Evolutionary conservation across 2,888 invertebrate species (phyloP).

Genomic region (Epinotia nisella): DNA sequence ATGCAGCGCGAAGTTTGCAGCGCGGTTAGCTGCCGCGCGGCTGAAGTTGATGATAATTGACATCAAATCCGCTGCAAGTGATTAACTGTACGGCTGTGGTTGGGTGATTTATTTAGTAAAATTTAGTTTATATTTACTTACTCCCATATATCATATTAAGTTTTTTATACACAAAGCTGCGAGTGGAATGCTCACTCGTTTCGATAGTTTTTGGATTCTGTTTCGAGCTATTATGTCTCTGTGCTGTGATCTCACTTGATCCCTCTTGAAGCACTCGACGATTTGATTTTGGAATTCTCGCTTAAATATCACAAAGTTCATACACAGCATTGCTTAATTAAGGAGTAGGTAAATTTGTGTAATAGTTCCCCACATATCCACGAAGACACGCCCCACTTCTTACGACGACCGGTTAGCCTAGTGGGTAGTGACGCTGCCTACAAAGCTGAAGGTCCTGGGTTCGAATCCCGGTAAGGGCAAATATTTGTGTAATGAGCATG

Average conservation of each 20-base stretch:
- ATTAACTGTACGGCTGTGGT: conserved; percentile 24
- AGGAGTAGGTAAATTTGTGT: no score
- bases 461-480: no score
- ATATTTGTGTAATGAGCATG: no score
- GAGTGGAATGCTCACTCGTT: not conserved
- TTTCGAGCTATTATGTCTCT: no score
- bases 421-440: no score
- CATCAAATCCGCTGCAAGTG: conserved; percentile 37
- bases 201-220: not conserved
- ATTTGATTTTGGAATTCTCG: not conserved
- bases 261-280: not conserved
- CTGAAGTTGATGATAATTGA: conserved; percentile 40
- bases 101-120: conserved; percentile 16
- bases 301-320: no score
- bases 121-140: not conserved
- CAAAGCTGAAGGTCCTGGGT: no score
- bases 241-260: no score
- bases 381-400: no score
- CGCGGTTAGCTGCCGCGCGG: conserved; percentile 23
- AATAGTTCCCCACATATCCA: no score
- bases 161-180: not conserved
- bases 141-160: not conserved
- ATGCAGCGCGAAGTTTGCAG: conserved; percentile 17
- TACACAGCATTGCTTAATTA: no score
- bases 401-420: no score